Percentiles rank a stretch among this genome's conserved stretches.
Conservation (phyloP, 2,888 invertebrate genomes). For the Fabriciana adippe region DNA sequence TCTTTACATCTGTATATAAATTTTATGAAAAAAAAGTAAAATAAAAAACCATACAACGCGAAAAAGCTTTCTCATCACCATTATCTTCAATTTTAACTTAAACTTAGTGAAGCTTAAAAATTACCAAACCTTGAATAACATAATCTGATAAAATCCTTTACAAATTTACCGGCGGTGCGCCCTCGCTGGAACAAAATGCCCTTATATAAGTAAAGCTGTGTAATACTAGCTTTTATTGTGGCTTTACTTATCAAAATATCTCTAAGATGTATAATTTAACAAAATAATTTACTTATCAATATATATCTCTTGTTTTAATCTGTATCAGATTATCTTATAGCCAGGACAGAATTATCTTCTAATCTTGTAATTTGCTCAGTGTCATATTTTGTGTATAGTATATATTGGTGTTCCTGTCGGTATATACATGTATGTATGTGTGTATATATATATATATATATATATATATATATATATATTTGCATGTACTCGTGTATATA, state of each 20-base stretch:
- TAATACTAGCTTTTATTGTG: background rate
- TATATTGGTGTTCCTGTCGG: no score
- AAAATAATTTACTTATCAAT: no score
- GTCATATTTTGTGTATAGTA: no score
- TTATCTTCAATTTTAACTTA: slow-evolving; percentile 18
- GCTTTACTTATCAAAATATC: background rate
- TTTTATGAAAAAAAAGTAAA: background rate
- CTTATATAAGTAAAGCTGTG: background rate
- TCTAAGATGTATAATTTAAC: background rate
- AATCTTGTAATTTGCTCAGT: no score
- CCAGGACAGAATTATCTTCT: no score
- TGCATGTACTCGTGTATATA: no score
- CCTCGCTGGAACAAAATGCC: slow-evolving; percentile 5
- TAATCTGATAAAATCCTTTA: slow-evolving; percentile 20
- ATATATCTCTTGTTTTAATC: no score
- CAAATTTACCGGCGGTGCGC: slow-evolving; percentile 11
- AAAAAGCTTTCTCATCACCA: slow-evolving; percentile 13
- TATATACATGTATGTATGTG: no score
- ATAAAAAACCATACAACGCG: slow-evolving; percentile 3
- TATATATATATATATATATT: no score
- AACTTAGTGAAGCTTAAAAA: slow-evolving; percentile 20
- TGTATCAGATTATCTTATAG: no score
- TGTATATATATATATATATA: no score
- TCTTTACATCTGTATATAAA: no score
- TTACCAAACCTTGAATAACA: slow-evolving; percentile 20